Conservation (phyloP, 2,797 vertebrate species). For the Alcedo quadribrachys region DNA sequence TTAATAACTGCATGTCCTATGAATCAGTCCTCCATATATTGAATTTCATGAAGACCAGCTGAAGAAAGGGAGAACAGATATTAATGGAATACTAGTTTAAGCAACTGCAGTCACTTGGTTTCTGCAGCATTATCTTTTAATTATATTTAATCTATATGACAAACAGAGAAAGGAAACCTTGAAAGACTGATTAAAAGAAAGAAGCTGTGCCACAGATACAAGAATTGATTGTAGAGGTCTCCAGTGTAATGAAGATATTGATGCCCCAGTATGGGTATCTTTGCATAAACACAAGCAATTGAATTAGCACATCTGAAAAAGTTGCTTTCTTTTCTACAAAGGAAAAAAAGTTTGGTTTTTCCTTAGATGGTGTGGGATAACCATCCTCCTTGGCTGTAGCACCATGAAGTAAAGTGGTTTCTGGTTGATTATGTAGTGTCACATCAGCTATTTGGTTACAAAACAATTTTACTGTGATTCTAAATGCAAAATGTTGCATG, state of each 20-base stretch:
- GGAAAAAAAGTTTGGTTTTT: neutral
- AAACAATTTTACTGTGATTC: neutral
- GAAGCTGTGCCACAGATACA: neutral
- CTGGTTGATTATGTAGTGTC: neutral
- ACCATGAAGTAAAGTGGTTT: neutral
- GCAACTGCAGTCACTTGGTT: neutral
- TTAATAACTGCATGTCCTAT: neutral
- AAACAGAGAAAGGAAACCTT: slow-evolving; percentile 7
- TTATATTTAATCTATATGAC: slow-evolving; percentile 19
- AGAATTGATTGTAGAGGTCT: neutral
- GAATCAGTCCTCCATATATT: neutral
- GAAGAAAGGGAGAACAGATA: neutral
- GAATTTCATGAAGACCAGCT: neutral
- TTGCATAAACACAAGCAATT: neutral
- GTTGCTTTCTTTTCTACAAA: neutral
- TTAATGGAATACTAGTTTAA: neutral
- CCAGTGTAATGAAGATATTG: slow-evolving; percentile 10
- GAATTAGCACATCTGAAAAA: neutral
- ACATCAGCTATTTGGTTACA: neutral
- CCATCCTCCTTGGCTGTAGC: neutral
- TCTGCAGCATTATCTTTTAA: slow-evolving; percentile 36
- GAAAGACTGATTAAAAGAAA: neutral
- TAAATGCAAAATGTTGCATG: neutral
- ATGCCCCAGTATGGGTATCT: neutral
- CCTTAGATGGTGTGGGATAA: neutral